A percentile compares a stretch with the other conserved stretches of the same genome.
Evolutionary conservation across 1,140 invertebrate genomes (phyloP).

Genomic region (Caenorhabditis remanei): DNA sequence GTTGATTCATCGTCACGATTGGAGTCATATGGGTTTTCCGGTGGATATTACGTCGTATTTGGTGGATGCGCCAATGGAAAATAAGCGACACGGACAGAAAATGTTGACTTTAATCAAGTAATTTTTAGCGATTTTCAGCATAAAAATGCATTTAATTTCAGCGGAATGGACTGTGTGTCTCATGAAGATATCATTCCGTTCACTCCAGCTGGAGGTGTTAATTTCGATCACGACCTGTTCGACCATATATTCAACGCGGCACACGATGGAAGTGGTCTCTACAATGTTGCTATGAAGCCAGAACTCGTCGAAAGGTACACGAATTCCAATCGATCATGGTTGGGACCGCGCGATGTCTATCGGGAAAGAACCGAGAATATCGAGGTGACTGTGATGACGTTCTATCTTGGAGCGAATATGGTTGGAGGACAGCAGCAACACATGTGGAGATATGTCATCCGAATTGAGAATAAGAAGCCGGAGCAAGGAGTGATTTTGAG

Average conservation of each 20-base stretch:
- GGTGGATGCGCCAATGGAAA: slow-evolving; percentile 45
- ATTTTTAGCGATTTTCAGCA: no score
- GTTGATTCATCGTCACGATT: slow-evolving; percentile 72
- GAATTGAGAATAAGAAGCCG: slow-evolving; percentile 66
- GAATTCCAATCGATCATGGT: slow-evolving; percentile 65
- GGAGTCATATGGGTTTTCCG: slow-evolving; percentile 72
- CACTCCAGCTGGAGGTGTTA: slow-evolving; percentile 54
- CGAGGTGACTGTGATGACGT: slow-evolving; percentile 68
- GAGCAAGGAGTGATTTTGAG: slow-evolving; percentile 64
- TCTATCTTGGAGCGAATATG: slow-evolving; percentile 68
- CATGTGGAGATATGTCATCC: slow-evolving; percentile 70
- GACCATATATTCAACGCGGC: slow-evolving; percentile 64
- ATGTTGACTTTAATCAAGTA: slow-evolving; percentile 50
- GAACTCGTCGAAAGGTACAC: slow-evolving; percentile 63
- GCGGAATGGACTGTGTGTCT: slow-evolving; percentile 73
- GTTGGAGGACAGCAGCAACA: slow-evolving; percentile 67
- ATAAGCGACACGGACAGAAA: slow-evolving; percentile 39
- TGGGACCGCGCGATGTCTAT: slow-evolving; percentile 68
- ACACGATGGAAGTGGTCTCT: slow-evolving; percentile 49
- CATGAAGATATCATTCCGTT: slow-evolving; percentile 74
- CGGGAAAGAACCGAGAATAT: slow-evolving; percentile 67
- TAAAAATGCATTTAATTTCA: no score
- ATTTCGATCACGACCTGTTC: slow-evolving; percentile 71
- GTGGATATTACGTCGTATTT: slow-evolving; percentile 73
- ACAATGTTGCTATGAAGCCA: slow-evolving; percentile 58